Percentiles rank a stretch among this genome's conserved stretches.
Conservation (phyloP, 2,888 invertebrate genomes). For the Oxyteleia sp. region DNA sequence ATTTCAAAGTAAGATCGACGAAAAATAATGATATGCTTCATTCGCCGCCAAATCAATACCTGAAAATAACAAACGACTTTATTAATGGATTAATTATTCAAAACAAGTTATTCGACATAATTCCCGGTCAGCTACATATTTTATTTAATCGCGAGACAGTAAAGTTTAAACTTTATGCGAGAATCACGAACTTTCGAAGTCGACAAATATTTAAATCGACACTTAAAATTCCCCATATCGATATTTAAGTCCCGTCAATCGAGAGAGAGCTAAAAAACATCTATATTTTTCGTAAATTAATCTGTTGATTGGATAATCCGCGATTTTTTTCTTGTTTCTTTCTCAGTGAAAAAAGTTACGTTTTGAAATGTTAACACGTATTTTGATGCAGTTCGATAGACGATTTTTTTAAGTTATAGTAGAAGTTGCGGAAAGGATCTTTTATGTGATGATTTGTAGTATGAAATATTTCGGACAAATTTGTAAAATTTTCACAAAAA, state of each 20-base stretch:
- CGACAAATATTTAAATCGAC: slow-evolving; percentile 31
- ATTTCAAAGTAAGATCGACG: slow-evolving; percentile 45
- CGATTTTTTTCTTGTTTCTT: too few relatives aligned
- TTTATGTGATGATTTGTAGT: too few relatives aligned
- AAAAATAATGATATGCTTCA: slow-evolving; percentile 51
- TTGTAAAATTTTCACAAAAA: too few relatives aligned
- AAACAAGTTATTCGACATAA: slow-evolving; percentile 50
- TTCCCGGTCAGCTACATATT: slow-evolving; percentile 25
- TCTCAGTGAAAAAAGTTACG: too few relatives aligned
- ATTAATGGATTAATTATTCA: slow-evolving; percentile 65
- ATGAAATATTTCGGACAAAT: too few relatives aligned
- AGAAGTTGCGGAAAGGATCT: too few relatives aligned
- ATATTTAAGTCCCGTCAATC: slow-evolving; percentile 1
- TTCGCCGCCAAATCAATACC: slow-evolving; percentile 38
- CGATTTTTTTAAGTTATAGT: too few relatives aligned
- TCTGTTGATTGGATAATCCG: slow-evolving; percentile 13
- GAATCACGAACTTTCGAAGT: slow-evolving; percentile 20
- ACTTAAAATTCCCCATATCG: slow-evolving; percentile 13
- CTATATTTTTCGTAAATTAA: slow-evolving; percentile 39
- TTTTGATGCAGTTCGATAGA: too few relatives aligned
- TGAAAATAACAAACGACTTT: slow-evolving; percentile 59
- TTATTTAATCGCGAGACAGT: slow-evolving; percentile 28
- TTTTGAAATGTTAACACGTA: too few relatives aligned
- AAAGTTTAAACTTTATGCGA: slow-evolving; percentile 25
- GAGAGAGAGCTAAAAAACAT: not conserved